Evolutionary conservation across 2,113 vertebrate genomes (phyloP).

Genomic region (Prietella phreatophila): DNA sequence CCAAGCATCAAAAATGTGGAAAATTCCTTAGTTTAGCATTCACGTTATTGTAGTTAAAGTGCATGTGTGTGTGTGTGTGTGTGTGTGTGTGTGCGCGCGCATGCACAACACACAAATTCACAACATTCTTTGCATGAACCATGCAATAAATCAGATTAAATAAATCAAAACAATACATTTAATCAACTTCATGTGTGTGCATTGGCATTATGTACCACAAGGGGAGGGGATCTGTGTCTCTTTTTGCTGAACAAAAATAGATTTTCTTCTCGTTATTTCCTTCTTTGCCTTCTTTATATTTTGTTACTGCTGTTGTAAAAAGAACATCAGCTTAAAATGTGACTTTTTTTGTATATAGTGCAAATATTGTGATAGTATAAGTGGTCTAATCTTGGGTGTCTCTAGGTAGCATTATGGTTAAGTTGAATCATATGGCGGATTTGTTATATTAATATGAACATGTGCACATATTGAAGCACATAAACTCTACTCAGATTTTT

Average conservation of each 20-base stretch:
- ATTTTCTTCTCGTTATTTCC: background rate
- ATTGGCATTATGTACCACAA: background rate
- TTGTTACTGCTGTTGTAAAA: background rate
- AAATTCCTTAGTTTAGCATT: background rate
- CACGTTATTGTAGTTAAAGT: background rate
- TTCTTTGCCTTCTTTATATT: background rate
- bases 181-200: background rate
- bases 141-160: background rate
- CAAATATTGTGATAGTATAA: background rate
- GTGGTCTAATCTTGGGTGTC: background rate
- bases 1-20: background rate
- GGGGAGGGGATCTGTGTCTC: background rate
- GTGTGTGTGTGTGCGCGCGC: background rate
- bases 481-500: background rate
- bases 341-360: background rate
- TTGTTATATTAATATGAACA: conserved; percentile 1
- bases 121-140: background rate
- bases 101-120: background rate
- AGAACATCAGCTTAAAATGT: background rate
- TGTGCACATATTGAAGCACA: conserved; percentile 11
- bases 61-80: background rate
- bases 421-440: background rate
- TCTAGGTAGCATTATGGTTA: background rate
- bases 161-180: background rate
- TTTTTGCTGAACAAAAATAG: background rate